phyloP scores from a whole-genome alignment of 2,113 vertebrate genomes.

The Entosphenus tridentatus region DNA sequence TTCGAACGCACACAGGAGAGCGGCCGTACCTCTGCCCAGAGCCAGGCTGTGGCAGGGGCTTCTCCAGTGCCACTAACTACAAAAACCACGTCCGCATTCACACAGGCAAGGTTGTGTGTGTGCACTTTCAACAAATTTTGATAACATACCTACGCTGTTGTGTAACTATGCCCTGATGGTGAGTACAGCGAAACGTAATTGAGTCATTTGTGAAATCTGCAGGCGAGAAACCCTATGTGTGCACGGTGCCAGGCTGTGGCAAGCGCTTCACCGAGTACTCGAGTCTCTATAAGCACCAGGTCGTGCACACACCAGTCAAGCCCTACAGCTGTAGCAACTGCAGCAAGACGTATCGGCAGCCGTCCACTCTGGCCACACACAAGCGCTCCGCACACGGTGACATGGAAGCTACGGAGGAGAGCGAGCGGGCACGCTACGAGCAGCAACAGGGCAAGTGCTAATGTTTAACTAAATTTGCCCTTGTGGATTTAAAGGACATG shows the following conservation, averaged over 20 bases:
- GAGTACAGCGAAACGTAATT: background rate
- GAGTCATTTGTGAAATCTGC: slow-evolving; percentile 3
- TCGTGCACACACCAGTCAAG: slow-evolving; percentile 94
- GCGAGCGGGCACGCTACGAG: slow-evolving; percentile 83
- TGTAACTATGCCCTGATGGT: too few relatives aligned
- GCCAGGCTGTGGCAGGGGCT: slow-evolving; percentile 78
- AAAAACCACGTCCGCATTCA: slow-evolving; percentile 99
- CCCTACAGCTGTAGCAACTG: slow-evolving; percentile 98
- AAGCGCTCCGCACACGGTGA: slow-evolving; percentile 88
- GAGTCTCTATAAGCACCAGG: slow-evolving; percentile 94
- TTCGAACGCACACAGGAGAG: slow-evolving; percentile 91
- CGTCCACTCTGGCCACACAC: slow-evolving; percentile 94
- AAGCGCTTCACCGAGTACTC: slow-evolving; percentile 98
- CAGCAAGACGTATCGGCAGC: slow-evolving; percentile 96
- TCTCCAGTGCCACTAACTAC: slow-evolving; percentile 95
- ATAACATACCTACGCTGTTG: slow-evolving; percentile 7
- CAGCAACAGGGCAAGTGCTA: slow-evolving; percentile 48
- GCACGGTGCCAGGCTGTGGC: slow-evolving; percentile 86
- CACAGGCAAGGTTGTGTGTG: slow-evolving; percentile 39
- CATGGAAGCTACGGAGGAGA: slow-evolving; percentile 88
- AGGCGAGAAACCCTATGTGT: slow-evolving; percentile 99
- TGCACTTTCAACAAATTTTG: background rate
- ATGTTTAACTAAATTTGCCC: background rate
- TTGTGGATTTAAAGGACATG: background rate
- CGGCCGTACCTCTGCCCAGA: slow-evolving; percentile 92